Base-by-base conservation (phyloP, 1,140 invertebrate species). In the Zaprionus kolodkinae region DNA sequence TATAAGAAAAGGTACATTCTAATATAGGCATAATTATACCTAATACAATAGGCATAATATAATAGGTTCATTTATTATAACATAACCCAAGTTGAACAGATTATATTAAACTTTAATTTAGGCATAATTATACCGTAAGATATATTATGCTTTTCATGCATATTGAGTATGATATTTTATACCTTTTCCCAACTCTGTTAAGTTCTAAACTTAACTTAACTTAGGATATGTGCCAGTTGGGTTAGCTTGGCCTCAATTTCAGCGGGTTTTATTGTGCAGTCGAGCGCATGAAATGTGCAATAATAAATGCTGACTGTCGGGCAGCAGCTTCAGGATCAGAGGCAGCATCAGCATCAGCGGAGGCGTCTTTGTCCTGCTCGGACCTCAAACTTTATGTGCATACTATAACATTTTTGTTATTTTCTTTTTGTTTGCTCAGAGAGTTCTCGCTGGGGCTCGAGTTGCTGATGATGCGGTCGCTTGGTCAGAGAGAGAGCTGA, bases 261-360 rank as follows among this genome's bases (percentile, higher is more conserved):
- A 6, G 15, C 11, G 7, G 71, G 45, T 86, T 81, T 87, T 79
- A 76, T 77, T 82, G 83, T 80, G 77, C 84, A 88, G 70, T 88
- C 71, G 67, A 80, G 84, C 84, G 84, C 66, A 88, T 88, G 76
- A 87, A 87, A 88, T 80, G 80, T 83, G 79, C 84, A 87, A 88
- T 87, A 87, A 87, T 88, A 88, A 87, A 88, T 87, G 83, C 84
- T 77, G 84, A 74, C 83, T 82, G 72, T 60, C 65, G 76, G 68
- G 60, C 81, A 43, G 40, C 40, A 45, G 40, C 40, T 21, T 2
- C 21, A 43, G 40, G 13, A 43, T 13, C 72, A 33, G 30, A 5
- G 6, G 33, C 33, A 35, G 33, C 1, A 35, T 2, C 6, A 35
- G 33, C 6, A 35, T 4, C 25, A 6, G 33, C 6, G 33, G 33